Evolutionary conservation across 2,113 vertebrate species (phyloP).

Genomic region (Seriola dumerili): DNA sequence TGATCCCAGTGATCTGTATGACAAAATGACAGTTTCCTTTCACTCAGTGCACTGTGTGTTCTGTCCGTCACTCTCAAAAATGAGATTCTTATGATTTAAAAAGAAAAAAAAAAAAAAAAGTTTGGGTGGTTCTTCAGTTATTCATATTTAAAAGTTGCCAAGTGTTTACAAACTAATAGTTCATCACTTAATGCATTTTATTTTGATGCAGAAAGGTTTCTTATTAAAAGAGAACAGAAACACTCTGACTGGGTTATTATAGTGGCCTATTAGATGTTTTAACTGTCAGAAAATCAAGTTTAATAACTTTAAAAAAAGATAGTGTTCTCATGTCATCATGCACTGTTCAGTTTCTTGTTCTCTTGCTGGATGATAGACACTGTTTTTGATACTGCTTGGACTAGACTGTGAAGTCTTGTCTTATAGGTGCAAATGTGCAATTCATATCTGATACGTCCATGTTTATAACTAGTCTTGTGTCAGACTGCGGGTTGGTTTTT

Average conservation of each 20-base stretch:
- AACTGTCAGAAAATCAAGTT: constrained; percentile 26
- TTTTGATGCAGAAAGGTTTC: constrained; percentile 45
- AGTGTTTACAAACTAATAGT: constrained; percentile 77
- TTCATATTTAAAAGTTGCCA: constrained; percentile 75
- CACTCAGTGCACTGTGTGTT: constrained; percentile 68
- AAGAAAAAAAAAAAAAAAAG: neutral
- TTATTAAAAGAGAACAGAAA: constrained; percentile 38
- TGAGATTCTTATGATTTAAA: constrained; percentile 11
- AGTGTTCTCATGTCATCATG: constrained; percentile 42
- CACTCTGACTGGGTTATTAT: constrained; percentile 35
- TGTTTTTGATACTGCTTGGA: constrained; percentile 68
- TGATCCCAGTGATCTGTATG: constrained; percentile 31
- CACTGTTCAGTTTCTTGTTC: constrained; percentile 56
- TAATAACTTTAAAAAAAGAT: constrained; percentile 30
- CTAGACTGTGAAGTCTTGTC: constrained; percentile 55
- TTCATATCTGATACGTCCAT: constrained; percentile 52
- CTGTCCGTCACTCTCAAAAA: constrained; percentile 42
- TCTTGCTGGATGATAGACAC: constrained; percentile 72
- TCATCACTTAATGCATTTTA: constrained; percentile 48
- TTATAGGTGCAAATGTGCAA: constrained; percentile 66
- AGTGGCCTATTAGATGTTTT: constrained; percentile 67
- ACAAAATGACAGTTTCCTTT: constrained; percentile 31
- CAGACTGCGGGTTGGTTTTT: constrained; percentile 51
- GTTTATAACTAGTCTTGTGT: constrained; percentile 43
- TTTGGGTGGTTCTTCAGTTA: constrained; percentile 45